Conservation (phyloP, 1,140 invertebrate species). For the Helicorthomorpha holstii region DNA sequence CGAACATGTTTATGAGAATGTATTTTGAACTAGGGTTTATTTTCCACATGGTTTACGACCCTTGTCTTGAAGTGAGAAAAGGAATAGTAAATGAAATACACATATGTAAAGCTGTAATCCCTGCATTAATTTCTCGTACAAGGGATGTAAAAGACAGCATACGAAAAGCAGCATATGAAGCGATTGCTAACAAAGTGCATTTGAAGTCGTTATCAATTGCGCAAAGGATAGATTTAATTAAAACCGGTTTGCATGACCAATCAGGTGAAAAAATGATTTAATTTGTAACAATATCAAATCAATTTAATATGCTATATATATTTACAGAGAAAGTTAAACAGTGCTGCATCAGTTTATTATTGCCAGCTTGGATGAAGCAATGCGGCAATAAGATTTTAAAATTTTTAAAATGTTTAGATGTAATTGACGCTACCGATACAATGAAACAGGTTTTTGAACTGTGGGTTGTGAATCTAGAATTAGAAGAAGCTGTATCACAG, state of each 20-base stretch:
- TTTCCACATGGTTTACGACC: not conserved
- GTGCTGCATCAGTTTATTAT: not conserved
- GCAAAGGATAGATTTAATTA: slow-evolving; percentile 42
- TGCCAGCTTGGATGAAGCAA: not conserved
- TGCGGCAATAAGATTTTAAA: not conserved
- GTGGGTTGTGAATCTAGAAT: not conserved
- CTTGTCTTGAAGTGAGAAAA: not conserved
- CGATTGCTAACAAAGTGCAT: slow-evolving; percentile 45
- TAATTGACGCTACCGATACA: not conserved
- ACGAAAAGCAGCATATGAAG: slow-evolving; percentile 35
- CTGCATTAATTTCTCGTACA: not conserved
- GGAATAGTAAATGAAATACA: not conserved
- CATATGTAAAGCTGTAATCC: not conserved
- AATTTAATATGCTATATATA: not conserved
- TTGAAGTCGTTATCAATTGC: slow-evolving; percentile 46
- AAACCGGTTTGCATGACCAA: slow-evolving; percentile 33
- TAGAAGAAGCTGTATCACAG: not conserved
- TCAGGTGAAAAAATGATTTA: not conserved
- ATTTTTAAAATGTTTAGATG: not conserved
- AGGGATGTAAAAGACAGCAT: not conserved
- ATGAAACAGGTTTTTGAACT: not conserved
- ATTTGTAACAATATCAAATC: not conserved
- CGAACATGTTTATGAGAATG: no score
- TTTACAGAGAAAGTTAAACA: not conserved
- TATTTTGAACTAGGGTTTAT: not conserved